phyloP scores from a whole-genome alignment of 2,888 invertebrate species.

The Glyphotaelius pellucidus region DNA sequence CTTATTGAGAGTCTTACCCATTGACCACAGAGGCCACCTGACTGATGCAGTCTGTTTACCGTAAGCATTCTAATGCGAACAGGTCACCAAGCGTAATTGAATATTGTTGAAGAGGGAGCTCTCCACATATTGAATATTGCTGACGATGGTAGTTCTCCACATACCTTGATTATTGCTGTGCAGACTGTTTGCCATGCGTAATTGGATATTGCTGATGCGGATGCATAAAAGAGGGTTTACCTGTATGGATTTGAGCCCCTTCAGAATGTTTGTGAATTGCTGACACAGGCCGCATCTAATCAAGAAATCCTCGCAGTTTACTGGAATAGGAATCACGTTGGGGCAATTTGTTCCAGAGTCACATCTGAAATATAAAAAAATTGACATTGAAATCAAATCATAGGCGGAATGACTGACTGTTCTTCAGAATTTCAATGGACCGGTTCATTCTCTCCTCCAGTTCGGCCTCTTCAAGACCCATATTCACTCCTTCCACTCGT shows the following conservation, averaged over 20 bases:
- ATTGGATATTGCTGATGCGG: too few species aligned
- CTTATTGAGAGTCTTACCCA: too few species aligned
- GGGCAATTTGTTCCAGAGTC: constrained; percentile 81
- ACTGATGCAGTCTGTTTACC: not conserved
- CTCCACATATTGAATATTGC: not conserved
- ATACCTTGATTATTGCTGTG: not conserved
- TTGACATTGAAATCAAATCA: not conserved
- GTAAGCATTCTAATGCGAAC: not conserved
- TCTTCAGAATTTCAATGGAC: not conserved
- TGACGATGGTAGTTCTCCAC: not conserved
- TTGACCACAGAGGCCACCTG: too few species aligned
- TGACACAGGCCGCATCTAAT: constrained; percentile 82
- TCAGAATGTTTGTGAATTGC: constrained; percentile 84
- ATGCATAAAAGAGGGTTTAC: constrained; percentile 69
- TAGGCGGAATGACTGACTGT: not conserved
- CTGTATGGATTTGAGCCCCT: constrained; percentile 85
- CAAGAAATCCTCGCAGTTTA: constrained; percentile 83
- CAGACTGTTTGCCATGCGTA: not conserved
- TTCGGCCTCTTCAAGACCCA: too few species aligned
- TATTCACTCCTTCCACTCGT: too few species aligned
- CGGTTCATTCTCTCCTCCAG: too few species aligned
- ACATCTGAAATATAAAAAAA: constrained; percentile 74
- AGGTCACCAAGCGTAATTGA: not conserved
- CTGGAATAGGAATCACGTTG: constrained; percentile 81
- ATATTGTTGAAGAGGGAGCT: not conserved